Base-by-base conservation (phyloP, 92 coral and sea anemone species). In the Palythoa heliodiscus region DNA sequence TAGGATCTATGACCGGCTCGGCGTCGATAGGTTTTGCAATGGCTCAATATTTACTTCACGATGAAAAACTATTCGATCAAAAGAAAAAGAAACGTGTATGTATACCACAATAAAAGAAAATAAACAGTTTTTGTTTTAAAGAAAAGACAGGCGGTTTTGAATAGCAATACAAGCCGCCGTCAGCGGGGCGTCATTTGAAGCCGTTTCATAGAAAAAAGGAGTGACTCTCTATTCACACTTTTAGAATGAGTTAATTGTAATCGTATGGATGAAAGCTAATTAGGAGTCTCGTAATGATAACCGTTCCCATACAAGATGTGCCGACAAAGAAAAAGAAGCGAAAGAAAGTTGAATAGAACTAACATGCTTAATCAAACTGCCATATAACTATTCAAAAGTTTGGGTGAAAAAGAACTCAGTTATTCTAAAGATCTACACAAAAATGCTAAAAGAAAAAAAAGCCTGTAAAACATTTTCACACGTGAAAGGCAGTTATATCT, bases 291-390 rank as follows among this genome's bases (percentile, higher is more conserved):
- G 20, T 75, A 64, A 67, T 47, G 12, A 39, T 38, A 58, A 17
- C 74, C 73, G 39, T n/a, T 53, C 63, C 14, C 73, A 80, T 37
- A n/a, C 61, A 80, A 40, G 57, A 67, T 22, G 66, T 80, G 73
- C 84, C 84, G 84, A 80, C 84, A 80, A 80, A 64, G 84, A 10
- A 63, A 78, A 16, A 16, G 71, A 78, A 75, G 66, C 40, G 60
- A 40, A 78, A 7, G 15, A 60, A 23, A 52, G 12, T 43, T 80
- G 84, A 80, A 80, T 80, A 29, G 73, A 22, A 43, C 24, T 8
- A 43, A 43, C 50, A 43, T 43, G 50, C 50, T 43, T 43, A 6
- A 43, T 43, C 50, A 43, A 43, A 43, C 50, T 43, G 50, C 50
- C 7, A 5, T 43, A 3, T 43, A 43, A 43, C 50, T 43, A 43